Base-by-base conservation (phyloP, 2,113 vertebrate species). In the Bambusicola thoracicus region DNA sequence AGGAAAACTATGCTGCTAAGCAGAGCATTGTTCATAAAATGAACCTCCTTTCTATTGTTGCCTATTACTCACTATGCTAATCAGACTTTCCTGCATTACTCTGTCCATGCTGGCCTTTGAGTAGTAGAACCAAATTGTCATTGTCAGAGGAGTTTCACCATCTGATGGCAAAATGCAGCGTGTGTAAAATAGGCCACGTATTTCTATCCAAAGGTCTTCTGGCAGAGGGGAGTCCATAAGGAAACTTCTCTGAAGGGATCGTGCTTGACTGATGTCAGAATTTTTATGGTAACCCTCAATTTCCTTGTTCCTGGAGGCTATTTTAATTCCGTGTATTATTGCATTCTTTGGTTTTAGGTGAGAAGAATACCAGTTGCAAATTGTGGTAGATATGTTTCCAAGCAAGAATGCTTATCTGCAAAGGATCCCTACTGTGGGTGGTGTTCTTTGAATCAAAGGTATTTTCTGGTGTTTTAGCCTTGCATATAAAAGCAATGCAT, bases 391-490 rank as follows among this genome's bases (percentile, higher is more conserved):
- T 97, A 97, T 34, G 62, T 46, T 74, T 97, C 96, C 21, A 87
- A 98, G 82, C 75, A 59, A 53, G 86, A 95, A n/a, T 99, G 99
- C 91, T 97, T 98, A 90, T 93, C 97, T 90, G 98, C 98, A 43
- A 95, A 97, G 94, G 99, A 99, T 96, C 99, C 99, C 27, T 85
- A 98, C 96, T 99, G 99, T 90, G 98, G 98, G 24, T 99, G 99
- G 99, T 99, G 99, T 84, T 94, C 95, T 92, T 94, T 63, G 11
- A 80, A 49, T 7, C 97, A 25, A 94, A 98, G 98, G 98, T 98
- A 97, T 92, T 92, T 93, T 93, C 79, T 81, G 11, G 38, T 78
- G 48, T 89, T 92, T 89, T 80, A 83, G 41, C 58, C 43, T 87
- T 68, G 49, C 51, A 34, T 81, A 65, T 73, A 79, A 87, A 85